These are phyloP conservation scores for Bostrychus sinensis DNA, from an alignment of 2,113 vertebrate genomes.

Conservation along the genomic window DNA sequence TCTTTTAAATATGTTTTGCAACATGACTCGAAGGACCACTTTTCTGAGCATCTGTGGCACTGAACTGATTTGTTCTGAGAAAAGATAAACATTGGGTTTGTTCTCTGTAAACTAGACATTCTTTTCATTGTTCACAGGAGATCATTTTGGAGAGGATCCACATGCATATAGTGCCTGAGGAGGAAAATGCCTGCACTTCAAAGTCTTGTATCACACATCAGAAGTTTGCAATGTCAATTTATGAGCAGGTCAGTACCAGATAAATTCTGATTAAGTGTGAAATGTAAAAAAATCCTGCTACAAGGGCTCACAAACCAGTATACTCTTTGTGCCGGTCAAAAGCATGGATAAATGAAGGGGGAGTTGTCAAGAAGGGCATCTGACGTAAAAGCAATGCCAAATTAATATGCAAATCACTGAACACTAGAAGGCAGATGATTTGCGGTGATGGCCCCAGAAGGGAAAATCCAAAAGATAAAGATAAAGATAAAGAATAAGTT, in stretches of 20 bases:
- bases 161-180: constrained; percentile 91
- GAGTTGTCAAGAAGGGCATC: not conserved
- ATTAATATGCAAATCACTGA: not conserved
- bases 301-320: too few relatives aligned
- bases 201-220: constrained; percentile 97
- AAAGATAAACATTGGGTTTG: not conserved
- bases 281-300: too few relatives aligned
- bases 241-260: constrained; percentile 88
- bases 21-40: not conserved
- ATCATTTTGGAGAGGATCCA: constrained; percentile 95
- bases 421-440: not conserved
- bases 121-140: constrained; percentile 79
- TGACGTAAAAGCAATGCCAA: constrained; percentile 5
- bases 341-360: not conserved
- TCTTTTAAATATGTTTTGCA: not conserved
- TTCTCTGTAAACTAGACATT: not conserved
- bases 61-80: not conserved
- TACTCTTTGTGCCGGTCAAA: too few relatives aligned
- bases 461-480: too few relatives aligned
- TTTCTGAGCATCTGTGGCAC: not conserved
- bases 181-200: constrained; percentile 92
- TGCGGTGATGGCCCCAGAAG: not conserved
- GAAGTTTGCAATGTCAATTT: constrained; percentile 97
- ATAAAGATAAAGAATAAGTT: not conserved
- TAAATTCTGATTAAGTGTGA: not conserved